Evolutionary conservation across 1,140 invertebrate species (phyloP), one percentile per base, ranked within the genome.

Genomic region (Megalonaias nervosa): DNA sequence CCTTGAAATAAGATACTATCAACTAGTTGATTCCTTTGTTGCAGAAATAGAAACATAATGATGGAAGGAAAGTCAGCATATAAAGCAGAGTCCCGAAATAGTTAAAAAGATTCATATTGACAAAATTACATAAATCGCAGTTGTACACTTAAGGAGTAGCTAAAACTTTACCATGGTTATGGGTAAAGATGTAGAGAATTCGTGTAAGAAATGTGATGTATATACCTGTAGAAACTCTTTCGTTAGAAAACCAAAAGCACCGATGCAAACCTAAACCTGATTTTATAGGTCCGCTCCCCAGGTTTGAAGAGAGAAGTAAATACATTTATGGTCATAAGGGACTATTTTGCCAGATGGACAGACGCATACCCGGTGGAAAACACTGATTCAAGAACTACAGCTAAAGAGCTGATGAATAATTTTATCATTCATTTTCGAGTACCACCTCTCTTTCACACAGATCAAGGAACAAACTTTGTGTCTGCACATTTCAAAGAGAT

Each of bases 401-500:
- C 88, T 14, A 78, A 88, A 19, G 79, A 77, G 3, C 80, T 92
- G 15, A 82, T 91, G 0, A 62, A 86, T 26, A 71, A 88, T 23
- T 76, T 86, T 21, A 71, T 91, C 17, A 84, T 79, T 67, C 71
- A 85, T 6, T 87, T 85, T 75, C 91, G 91, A 16, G 81, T 87
- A 11, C 91, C 91, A 1, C 62, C 84, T 74, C 90, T 19, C 81
- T 89, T 31, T 75, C 87, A 1, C 89, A n/a, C n/a, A n/a, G n/a
- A 91, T 76, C 87, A 90, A 77, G 90, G 88, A 62, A 76, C 67
- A 58, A 38, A 77, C 21, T 82, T 84, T 73, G 69, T 81, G 67
- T 79, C 74, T 1, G 55, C 19, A 31, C 15, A 84, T 15, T 79
- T 84, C 19, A 17, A n/a, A 69, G 76, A 81, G 71, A 65, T 83